Evolutionary conservation across 2,797 vertebrate genomes (phyloP), one percentile per base, ranked within the genome.

Genomic region (Notamacropus eugenii): DNA sequence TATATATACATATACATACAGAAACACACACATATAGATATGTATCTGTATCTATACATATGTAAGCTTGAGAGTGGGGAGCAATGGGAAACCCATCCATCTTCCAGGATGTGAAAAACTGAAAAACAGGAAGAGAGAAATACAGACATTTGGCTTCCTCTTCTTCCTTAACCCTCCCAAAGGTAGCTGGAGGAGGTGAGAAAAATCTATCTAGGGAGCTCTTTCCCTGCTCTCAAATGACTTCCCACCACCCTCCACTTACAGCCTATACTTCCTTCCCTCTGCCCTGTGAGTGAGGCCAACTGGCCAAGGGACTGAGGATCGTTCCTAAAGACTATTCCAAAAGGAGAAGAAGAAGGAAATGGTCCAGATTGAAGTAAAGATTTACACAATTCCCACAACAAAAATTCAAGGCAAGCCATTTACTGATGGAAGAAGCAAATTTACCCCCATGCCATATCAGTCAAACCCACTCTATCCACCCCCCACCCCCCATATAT

Each of bases 1-100:
- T 54, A 34, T 96, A 97, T 95, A 87, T 46, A 52, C 50, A 74
- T 74, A 74, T 74, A 82, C 46, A 82, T 46, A 82, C n/a, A 82
- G 67, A 82, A 82, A 82, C 67, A 82, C n/a, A 74, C 16, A 82
- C n/a, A 67, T n/a, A 67, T 67, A 67, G 62, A 97, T 94, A 94
- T 97, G 97, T 58, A 58, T 94, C 97, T 97, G 52, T 56, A 95
- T 97, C 97, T 98, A 97, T 96, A 98, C 96, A 98, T 97, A 97
- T 94, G 97, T 95, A 93, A 50, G 91, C 62, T 96, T 56, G 93
- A 57, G 98, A 98, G 40, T 40, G 22, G 74, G 96, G 95, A 0
- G 0, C 96, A 90, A 54, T 59, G 90, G 90, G 74, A 97, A 96
- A 67, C 92, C 31, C 34, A 93, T 91, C 93, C 93, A 40, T 52